Conservation (phyloP, 2,113 vertebrate genomes). For the Progne subis region DNA sequence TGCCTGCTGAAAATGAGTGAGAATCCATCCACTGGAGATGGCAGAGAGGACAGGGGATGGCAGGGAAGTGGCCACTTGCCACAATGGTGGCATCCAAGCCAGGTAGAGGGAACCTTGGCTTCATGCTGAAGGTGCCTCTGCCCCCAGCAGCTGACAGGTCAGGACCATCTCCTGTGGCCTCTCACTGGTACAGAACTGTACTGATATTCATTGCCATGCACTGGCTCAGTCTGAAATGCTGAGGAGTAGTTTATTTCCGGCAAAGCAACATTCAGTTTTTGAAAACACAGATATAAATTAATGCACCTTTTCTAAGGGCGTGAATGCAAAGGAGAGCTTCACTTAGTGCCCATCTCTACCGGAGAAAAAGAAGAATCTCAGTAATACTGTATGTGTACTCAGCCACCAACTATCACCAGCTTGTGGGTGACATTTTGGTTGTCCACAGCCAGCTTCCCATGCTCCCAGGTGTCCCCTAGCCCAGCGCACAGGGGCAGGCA, state of each 20-base stretch:
- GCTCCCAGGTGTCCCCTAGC: rapidly evolving
- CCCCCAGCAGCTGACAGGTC: not conserved
- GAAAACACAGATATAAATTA: not conserved
- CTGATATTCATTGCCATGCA: not conserved
- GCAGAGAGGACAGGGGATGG: not conserved
- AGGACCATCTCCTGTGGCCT: not conserved
- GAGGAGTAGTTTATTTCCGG: not conserved
- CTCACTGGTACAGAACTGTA: not conserved
- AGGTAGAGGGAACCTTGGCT: not conserved
- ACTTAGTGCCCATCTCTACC: not conserved
- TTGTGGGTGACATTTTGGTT: not conserved
- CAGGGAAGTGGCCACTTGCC: not conserved
- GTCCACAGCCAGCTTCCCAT: rapidly evolving
- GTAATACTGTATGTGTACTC: not conserved
- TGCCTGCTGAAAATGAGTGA: not conserved
- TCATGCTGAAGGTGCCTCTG: not conserved
- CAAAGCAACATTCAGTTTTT: not conserved
- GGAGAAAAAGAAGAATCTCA: not conserved
- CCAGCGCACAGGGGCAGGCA: not conserved
- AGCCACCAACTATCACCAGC: not conserved
- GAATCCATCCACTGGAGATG: not conserved
- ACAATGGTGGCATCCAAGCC: not conserved
- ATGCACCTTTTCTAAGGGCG: rapidly evolving
- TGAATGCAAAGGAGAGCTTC: not conserved
- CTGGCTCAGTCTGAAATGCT: not conserved